Base-by-base conservation (phyloP, 2,797 vertebrate species). In the Anguilla marmorata region DNA sequence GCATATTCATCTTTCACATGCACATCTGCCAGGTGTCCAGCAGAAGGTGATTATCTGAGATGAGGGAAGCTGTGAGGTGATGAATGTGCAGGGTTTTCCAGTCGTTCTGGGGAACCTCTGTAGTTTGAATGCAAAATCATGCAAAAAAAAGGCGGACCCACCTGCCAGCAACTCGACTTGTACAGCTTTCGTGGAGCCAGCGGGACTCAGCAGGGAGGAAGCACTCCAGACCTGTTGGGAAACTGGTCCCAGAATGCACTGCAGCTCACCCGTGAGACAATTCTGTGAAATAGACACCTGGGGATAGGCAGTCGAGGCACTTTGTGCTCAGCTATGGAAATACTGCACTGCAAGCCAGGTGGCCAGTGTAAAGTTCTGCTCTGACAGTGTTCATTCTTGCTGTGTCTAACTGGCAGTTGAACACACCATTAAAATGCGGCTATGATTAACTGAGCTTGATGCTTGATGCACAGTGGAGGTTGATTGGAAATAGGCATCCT, bases 251-350 rank as follows among this genome's bases (percentile, higher is more conserved):
- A 63, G 86, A 37, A 87, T 87, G 86, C 74, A 76, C 0, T 45
- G 54, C 74, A 45, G 74, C 52, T 80, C 74, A 80, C 24, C 54
- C 30, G 74, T 87, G 33, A 87, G 52, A 86, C 66, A 69, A 60
- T 58, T 69, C 66, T 60, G 54, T 80, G 74, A 60, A 66, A 84
- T 52, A 60, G 45, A 63, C 82, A 83, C 86, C 86, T 83, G 79
- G 45, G 86, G 19, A 87, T 58, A 74, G 72, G 56, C 7, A 24
- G 72, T 72, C 80, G 54, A 87, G 21, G 69, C 66, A 48, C 52
- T 58, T 72, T 56, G 76, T 24, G 9, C 45, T 41, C 52, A 58
- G 79, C 80, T 82, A 58, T 19, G 63, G 58, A 58, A 12, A 24
- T 52, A 24, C 37, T 87, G 76, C 27, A 16, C 50, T 54, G 56